Conservation (phyloP, 2,797 vertebrate genomes). For the Sternotherus odoratus region DNA sequence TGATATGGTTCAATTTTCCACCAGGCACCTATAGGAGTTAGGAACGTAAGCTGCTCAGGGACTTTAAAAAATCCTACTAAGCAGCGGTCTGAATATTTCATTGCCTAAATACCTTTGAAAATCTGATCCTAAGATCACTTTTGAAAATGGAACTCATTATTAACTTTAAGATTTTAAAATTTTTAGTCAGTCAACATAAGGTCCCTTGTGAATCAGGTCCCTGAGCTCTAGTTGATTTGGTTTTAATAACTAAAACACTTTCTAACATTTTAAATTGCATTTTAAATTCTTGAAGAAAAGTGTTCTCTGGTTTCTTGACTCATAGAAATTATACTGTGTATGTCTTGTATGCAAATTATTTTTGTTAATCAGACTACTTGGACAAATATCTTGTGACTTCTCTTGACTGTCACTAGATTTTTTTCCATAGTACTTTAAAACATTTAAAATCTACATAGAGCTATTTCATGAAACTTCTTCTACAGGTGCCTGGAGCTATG, state of each 20-base stretch:
- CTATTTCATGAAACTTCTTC: background rate
- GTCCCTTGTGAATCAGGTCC: background rate
- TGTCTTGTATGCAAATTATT: background rate
- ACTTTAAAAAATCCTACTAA: background rate
- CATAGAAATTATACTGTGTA: background rate
- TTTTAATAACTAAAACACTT: background rate
- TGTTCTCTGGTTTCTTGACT: background rate
- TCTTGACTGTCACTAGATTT: background rate
- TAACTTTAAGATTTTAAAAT: constrained; percentile 30
- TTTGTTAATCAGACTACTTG: background rate
- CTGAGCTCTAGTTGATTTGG: background rate
- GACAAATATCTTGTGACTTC: background rate
- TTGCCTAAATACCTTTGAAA: constrained; percentile 4
- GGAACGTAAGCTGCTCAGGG: background rate
- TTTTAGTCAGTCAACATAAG: constrained; percentile 24
- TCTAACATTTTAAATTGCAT: background rate
- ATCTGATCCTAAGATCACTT: background rate
- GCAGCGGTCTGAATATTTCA: background rate
- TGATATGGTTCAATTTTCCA: background rate
- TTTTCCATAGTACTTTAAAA: background rate
- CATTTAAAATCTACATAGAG: background rate
- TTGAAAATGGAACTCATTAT: background rate
- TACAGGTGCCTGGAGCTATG: background rate
- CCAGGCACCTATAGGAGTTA: background rate
- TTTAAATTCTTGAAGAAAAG: constrained; percentile 11